Percentiles rank a stretch among this genome's conserved stretches.
Evolutionary conservation across 2,797 vertebrate genomes (phyloP).

Genomic region (Catharus ustulatus): DNA sequence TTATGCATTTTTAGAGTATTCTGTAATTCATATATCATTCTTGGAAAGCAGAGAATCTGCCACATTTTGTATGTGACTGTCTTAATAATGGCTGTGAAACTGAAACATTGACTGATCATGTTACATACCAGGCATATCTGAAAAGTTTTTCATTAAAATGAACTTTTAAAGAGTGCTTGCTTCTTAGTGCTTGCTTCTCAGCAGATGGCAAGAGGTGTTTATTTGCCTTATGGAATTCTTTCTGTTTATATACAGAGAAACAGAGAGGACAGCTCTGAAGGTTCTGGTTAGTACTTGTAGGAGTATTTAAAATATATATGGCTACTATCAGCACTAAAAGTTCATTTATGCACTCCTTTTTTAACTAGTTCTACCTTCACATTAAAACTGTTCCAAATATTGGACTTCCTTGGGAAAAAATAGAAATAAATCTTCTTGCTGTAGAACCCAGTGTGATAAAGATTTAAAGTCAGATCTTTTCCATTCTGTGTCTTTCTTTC

Average conservation of each 20-base stretch:
- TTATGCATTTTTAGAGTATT: neutral
- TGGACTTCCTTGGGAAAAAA: neutral
- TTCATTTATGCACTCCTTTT: neutral
- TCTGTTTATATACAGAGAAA: conserved; percentile 36
- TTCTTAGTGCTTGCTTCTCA: conserved; percentile 64
- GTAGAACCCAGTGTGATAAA: neutral
- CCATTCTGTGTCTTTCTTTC: neutral
- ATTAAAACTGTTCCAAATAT: neutral
- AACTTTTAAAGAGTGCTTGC: conserved; percentile 42
- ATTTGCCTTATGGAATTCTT: conserved; percentile 52
- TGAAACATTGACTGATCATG: neutral
- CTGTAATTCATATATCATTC: neutral
- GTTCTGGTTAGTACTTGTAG: neutral
- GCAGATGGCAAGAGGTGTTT: conserved; percentile 68
- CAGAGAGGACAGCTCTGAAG: neutral
- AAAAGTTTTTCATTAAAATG: conserved; percentile 74
- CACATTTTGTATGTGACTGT: neutral
- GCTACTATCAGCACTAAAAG: neutral
- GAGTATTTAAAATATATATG: neutral
- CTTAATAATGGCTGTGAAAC: conserved; percentile 18
- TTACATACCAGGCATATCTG: conserved; percentile 7
- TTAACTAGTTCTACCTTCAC: neutral
- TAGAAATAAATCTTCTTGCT: neutral
- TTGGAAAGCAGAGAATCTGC: neutral
- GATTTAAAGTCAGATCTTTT: neutral